phyloP scores from a whole-genome alignment of 1,140 invertebrate genomes.

The Drosophila prosaltans region DNA sequence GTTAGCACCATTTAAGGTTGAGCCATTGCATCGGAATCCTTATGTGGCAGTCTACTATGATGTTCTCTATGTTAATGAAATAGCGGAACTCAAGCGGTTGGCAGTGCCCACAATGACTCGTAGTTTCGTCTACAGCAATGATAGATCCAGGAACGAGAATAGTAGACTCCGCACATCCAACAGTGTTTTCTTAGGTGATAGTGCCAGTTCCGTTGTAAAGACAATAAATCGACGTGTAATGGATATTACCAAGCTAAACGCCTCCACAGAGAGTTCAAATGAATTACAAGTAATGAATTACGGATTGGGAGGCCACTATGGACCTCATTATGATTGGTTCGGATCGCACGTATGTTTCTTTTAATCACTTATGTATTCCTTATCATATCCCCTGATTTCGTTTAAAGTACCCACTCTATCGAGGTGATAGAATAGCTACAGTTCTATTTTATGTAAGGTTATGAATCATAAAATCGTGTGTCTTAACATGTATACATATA shows the following conservation, averaged over 20 bases:
- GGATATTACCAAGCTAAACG: constrained; percentile 17
- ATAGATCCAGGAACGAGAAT: background rate
- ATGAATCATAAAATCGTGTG: background rate
- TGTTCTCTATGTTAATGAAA: constrained; percentile 20
- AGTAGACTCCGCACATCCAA: background rate
- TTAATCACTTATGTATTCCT: background rate
- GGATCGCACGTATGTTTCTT: background rate
- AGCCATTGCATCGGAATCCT: background rate
- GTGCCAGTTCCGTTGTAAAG: background rate
- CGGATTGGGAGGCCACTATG: constrained; percentile 8
- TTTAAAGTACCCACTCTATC: background rate
- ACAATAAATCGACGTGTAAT: constrained; percentile 8
- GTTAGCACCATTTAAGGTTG: constrained; percentile 23
- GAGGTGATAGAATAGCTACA: constrained; percentile 16
- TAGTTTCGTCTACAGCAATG: background rate
- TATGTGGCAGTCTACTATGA: constrained; percentile 18
- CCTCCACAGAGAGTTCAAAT: background rate
- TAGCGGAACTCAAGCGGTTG: background rate
- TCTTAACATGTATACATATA: background rate
- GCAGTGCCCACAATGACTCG: background rate
- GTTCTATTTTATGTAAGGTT: constrained; percentile 16
- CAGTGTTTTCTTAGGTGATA: background rate
- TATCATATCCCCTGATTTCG: background rate
- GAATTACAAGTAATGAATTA: constrained; percentile 18
- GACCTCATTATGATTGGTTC: constrained; percentile 10